phyloP scores from a whole-genome alignment of 1,140 invertebrate species.

The Brachionus paranguensis region DNA sequence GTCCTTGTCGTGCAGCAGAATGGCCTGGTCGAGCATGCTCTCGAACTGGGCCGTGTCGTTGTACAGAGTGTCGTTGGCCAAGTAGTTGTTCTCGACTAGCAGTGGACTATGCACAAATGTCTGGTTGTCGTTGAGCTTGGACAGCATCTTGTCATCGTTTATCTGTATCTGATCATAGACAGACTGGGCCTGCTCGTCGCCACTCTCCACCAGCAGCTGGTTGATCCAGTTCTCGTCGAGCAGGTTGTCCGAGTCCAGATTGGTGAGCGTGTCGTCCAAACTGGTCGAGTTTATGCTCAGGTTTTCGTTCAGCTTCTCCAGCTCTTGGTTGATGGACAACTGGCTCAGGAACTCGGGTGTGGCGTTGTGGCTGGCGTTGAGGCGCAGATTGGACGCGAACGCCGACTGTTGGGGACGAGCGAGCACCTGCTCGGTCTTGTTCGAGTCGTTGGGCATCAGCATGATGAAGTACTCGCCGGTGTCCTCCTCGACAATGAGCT shows the following conservation, averaged over 20 bases:
- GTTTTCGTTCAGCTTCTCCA: slow-evolving; percentile 16
- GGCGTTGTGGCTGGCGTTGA: not conserved
- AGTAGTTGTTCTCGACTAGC: not conserved
- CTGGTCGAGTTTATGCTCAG: not conserved
- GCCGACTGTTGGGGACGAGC: not conserved
- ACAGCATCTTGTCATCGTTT: slow-evolving; percentile 7
- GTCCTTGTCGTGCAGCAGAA: not conserved
- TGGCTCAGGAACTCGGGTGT: not conserved
- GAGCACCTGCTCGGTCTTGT: not conserved
- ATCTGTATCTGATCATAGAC: not conserved
- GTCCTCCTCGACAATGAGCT: slow-evolving; percentile 16
- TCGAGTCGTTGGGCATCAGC: not conserved
- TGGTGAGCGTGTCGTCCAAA: not conserved
- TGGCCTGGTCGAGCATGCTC: not conserved
- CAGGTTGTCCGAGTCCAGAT: not conserved
- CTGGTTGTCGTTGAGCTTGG: not conserved
- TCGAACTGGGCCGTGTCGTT: slow-evolving; percentile 9
- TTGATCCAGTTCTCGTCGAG: not conserved
- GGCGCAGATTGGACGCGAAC: not conserved
- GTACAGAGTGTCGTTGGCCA: not conserved
- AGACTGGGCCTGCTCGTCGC: not conserved
- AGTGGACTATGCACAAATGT: not conserved
- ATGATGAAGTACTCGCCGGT: slow-evolving; percentile 28
- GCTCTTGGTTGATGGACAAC: not conserved
- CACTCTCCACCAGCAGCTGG: not conserved